Base-by-base conservation (phyloP, 2,888 invertebrate genomes). In the Xiphydria camelus region DNA sequence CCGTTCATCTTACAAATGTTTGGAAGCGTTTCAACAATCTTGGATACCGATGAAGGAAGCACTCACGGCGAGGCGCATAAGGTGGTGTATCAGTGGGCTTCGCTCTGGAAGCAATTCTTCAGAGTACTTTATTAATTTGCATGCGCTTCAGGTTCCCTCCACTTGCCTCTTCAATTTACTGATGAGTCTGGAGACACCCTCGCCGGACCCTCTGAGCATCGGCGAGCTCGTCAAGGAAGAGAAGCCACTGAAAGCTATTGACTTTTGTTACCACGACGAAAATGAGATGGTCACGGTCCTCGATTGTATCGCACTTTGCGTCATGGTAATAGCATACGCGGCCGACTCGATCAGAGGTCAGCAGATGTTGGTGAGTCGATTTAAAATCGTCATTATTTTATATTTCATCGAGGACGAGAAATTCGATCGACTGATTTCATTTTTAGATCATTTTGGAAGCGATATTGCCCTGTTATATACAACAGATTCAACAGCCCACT, bases 1-100 rank as follows among this genome's bases (percentile, higher is more conserved):
- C 98, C 98, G 1, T 99, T 99, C 68, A 93, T 99, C 60, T 80
- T 99, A 39, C 97, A 98, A 83, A 95, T 98, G 95, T 98, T 99
- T 78, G 99, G 99, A 1, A 95, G 96, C 2, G 92, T 97, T 0
- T 97, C 98, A 0, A 93, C 95, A 1, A 92, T 97, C 69, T 79
- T 99, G 60, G 97, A 98, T 70, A 93, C 92, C 0, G 92, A 92
- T 62, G 91, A 91, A 66, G 86, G 88, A 55, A 88, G 91, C 21
- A 84, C 87, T 3, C 91, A 88, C 68, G 94, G 94, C 3, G 94
- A 95, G 77, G 93, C 94, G 0, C 93, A 94, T 71, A 92, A 94
- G 77, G 93, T 91, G 68, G 71, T 4, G 3, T 2, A 4, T 29
- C n/a, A n/a, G n/a, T n/a, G n/a, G n/a, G n/a, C n/a, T 37, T 9